These are phyloP conservation scores for Diabrotica undecimpunctata DNA, from an alignment of 1,140 invertebrate genomes.

Conservation along the genomic window DNA sequence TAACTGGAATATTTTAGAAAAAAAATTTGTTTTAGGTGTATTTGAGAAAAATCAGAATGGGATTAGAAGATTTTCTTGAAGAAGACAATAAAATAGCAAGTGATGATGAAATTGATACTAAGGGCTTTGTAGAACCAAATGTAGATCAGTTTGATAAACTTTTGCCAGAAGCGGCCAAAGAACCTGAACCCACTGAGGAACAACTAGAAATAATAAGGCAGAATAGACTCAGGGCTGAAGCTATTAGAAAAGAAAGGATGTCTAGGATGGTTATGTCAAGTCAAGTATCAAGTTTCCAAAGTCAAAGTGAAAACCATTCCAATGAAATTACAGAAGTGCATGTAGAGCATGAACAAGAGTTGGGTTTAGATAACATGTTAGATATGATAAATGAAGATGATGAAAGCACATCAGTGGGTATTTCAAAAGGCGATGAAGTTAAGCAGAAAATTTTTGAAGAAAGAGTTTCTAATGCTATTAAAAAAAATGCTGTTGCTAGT, in stretches of 20 bases:
- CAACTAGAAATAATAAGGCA: slow-evolving; percentile 38
- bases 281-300: background rate
- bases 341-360: slow-evolving; percentile 1
- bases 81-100: slow-evolving; percentile 31
- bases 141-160: slow-evolving; percentile 31
- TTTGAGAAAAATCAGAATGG: slow-evolving; percentile 40
- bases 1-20: too few relatives aligned
- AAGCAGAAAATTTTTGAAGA: background rate
- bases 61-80: slow-evolving; percentile 27
- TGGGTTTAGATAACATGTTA: slow-evolving; percentile 10
- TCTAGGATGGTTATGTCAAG: slow-evolving; percentile 11
- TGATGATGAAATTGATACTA: slow-evolving; percentile 31
- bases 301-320: background rate
- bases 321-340: slow-evolving; percentile 3
- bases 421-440: too few relatives aligned
- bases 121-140: slow-evolving; percentile 26
- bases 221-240: slow-evolving; percentile 39
- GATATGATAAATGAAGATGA: slow-evolving; percentile 11
- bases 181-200: slow-evolving; percentile 37
- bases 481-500: background rate
- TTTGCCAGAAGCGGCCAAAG: slow-evolving; percentile 8
- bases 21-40: slow-evolving; percentile 36
- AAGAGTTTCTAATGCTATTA: background rate
- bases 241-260: slow-evolving; percentile 36
- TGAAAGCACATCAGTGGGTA: background rate